Base-by-base conservation (phyloP, 2,888 invertebrate species). In the Palloptera scutellata region DNA sequence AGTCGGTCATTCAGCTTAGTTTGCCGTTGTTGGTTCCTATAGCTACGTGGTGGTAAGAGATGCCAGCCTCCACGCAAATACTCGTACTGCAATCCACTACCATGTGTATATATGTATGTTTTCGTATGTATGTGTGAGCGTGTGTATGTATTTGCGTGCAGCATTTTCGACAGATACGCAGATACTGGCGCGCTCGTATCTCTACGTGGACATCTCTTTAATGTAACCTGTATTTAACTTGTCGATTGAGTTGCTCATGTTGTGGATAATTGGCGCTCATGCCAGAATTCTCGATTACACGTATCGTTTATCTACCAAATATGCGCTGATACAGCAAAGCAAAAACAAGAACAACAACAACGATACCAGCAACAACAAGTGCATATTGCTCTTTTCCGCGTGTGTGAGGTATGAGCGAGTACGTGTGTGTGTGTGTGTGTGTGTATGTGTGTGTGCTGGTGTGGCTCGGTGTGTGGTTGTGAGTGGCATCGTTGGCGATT, bases 201-300 rank as follows among this genome's bases (percentile, higher is more conserved):
- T 30, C 30, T 4, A 51, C 48, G 55, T 57, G 64, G 64, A 19
- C 58, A 64, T 64, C 52, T 64, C 52, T 52, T 30, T 58, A 58
- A 58, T 62, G 70, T 67, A 72, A 72, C 72, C 72, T 70, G 72
- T 72, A 72, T 72, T 72, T 70, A 72, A 72, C 70, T 69, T 60
- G 66, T 61, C 73, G 71, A 73, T 73, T 73, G 73, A 71, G 73
- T 73, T 73, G 73, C 73, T 73, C 71, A 73, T 71, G 71, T 71
- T 71, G 69, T 70, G 64, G 70, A 73, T 73, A 73, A 73, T 73
- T 73, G 73, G 66, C 70, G 67, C 70, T 71, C 71, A 70, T 71
- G 71, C 71, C 67, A 67, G 60, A 70, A 30, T 45, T 58, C 13
- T 51, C 65, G 64, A 64, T 64, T 64, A 52, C 64, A 64, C 41